Conservation (phyloP, 2,888 invertebrate species). For the Zelleria hepariella region DNA sequence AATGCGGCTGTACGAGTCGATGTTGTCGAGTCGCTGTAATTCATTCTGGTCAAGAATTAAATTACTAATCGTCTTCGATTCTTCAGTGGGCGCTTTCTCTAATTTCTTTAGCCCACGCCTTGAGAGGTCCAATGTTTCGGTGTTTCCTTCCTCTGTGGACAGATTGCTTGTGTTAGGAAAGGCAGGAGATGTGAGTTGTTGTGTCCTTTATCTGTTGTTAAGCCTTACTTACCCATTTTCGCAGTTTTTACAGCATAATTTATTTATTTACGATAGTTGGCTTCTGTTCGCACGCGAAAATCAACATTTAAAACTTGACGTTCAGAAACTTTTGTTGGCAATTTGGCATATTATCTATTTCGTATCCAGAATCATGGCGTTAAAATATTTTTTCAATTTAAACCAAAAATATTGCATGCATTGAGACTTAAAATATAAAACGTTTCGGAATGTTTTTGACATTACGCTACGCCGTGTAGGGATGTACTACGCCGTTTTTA, state of each 20-base stretch:
- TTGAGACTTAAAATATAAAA: no score
- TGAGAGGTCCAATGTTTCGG: conserved; percentile 80
- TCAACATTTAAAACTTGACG: conserved; percentile 45
- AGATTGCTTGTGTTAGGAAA: background rate
- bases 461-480: no score
- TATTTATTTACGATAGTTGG: conserved; percentile 26
- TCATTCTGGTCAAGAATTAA: conserved; percentile 90
- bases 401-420: no score
- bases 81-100: conserved; percentile 78
- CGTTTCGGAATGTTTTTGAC: background rate
- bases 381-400: no score
- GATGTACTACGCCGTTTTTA: background rate
- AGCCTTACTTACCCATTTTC: conserved; percentile 41
- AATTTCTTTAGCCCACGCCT: conserved; percentile 86
- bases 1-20: conserved; percentile 84
- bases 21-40: conserved; percentile 87
- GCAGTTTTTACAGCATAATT: conserved; percentile 28
- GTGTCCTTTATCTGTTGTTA: background rate
- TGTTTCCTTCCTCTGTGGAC: conserved; percentile 26
- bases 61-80: conserved; percentile 77
- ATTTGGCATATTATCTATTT: no score
- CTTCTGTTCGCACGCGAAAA: conserved; percentile 30
- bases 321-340: conserved; percentile 24
- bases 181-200: background rate
- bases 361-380: no score